Conservation (phyloP, 1,140 invertebrate species). For the Drosophila nikananu region DNA sequence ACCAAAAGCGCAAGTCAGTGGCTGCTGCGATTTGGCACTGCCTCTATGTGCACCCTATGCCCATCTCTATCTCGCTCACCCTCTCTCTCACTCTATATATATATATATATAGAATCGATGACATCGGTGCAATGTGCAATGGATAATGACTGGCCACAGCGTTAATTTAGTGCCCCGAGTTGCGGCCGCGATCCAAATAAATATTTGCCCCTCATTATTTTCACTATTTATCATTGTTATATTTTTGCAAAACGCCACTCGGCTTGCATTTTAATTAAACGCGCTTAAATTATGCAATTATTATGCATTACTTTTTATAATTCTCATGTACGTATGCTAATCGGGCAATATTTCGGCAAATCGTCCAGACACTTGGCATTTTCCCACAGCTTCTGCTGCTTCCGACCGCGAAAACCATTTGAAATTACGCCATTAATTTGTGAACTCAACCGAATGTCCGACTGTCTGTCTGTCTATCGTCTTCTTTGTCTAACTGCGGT, state of each 20-base stretch:
- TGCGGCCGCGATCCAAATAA: slow-evolving; percentile 43
- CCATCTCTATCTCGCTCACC: not conserved
- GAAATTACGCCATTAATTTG: slow-evolving; percentile 78
- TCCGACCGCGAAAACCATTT: slow-evolving; percentile 59
- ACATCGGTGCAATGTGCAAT: slow-evolving; percentile 45
- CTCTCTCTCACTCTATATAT: not conserved
- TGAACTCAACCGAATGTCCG: slow-evolving; percentile 66
- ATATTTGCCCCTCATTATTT: slow-evolving; percentile 45
- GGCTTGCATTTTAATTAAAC: slow-evolving; percentile 29
- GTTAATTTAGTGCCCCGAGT: slow-evolving; percentile 40
- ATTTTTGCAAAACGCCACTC: slow-evolving; percentile 2
- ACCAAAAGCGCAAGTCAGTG: slow-evolving; percentile 33
- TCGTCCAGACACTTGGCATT: slow-evolving; percentile 41
- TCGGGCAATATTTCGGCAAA: slow-evolving; percentile 27
- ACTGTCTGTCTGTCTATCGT: slow-evolving; percentile 39
- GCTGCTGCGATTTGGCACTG: slow-evolving; percentile 28
- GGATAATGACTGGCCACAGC: slow-evolving; percentile 37
- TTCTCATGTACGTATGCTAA: slow-evolving; percentile 15
- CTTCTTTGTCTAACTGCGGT: slow-evolving; percentile 76
- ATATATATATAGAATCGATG: slow-evolving; percentile 21
- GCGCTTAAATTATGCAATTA: slow-evolving; percentile 35
- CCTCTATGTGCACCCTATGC: not conserved
- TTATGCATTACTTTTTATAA: slow-evolving; percentile 23
- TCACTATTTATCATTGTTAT: slow-evolving; percentile 46
- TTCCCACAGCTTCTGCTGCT: slow-evolving; percentile 10